Percentiles rank a stretch among this genome's conserved stretches.
phyloP scores from a whole-genome alignment of 2,113 vertebrate species.

The Sakesphorus luctuosus region DNA sequence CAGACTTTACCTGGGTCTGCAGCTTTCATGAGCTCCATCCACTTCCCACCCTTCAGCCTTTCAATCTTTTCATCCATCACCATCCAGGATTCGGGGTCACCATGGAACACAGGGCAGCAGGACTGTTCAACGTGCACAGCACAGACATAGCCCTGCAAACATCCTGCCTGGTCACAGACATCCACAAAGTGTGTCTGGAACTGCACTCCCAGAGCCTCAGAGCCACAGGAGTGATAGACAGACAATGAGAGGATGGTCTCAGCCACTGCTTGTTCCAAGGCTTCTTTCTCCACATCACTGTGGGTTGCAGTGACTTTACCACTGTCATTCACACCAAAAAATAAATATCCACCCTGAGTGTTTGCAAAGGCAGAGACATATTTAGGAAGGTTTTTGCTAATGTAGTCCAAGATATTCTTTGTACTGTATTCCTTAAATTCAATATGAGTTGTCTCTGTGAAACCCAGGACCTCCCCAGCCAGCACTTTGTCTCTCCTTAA shows the following conservation, averaged over 20 bases:
- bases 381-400: conserved; percentile 37
- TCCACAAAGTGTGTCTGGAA: conserved; percentile 12
- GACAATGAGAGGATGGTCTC: background rate
- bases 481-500: conserved; percentile 10
- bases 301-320: conserved; percentile 38
- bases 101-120: conserved; percentile 43
- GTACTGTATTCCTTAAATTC: conserved; percentile 34
- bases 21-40: conserved; percentile 31
- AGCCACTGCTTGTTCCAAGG: conserved; percentile 3
- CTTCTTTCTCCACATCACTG: background rate
- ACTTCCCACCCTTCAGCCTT: background rate
- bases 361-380: conserved; percentile 69
- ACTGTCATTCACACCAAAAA: conserved; percentile 53
- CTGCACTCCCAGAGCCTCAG: background rate
- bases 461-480: conserved; percentile 38
- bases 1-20: conserved; percentile 12
- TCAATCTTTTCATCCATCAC: background rate
- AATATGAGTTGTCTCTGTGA: conserved; percentile 41
- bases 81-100: conserved; percentile 33
- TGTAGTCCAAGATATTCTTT: background rate
- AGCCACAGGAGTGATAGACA: background rate
- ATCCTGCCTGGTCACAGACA: background rate
- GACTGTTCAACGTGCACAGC: background rate
- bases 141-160: background rate
- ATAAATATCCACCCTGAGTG: conserved; percentile 41